Conservation (phyloP, 2,797 vertebrate genomes). For the Loris lydekkerianus region DNA sequence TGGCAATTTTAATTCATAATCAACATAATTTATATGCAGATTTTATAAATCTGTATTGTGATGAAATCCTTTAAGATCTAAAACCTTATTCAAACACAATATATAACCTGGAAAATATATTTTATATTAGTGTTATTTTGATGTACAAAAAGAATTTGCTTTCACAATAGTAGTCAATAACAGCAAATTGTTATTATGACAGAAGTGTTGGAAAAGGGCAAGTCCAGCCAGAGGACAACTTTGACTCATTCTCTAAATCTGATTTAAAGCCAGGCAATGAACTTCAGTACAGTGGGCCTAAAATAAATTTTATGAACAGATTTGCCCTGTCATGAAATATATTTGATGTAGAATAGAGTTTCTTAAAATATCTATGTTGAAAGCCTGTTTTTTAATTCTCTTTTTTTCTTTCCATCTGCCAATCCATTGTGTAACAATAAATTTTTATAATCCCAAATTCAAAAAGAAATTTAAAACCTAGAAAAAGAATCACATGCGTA, state of each 20-base stretch:
- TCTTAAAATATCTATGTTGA: not conserved
- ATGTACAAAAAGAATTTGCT: not conserved
- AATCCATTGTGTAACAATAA: not conserved
- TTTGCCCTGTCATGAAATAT: not conserved
- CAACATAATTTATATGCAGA: not conserved
- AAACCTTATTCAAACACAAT: not conserved
- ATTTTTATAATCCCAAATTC: not conserved
- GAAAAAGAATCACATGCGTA: not conserved
- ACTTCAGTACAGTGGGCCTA: not conserved
- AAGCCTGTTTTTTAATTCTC: not conserved
- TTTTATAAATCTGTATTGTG: not conserved
- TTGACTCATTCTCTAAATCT: conserved; percentile 1
- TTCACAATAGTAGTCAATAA: not conserved
- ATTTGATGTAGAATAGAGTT: not conserved
- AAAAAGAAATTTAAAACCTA: not conserved
- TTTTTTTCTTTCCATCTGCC: not conserved
- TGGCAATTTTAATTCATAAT: not conserved
- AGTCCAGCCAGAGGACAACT: not conserved
- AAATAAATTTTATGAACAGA: conserved; percentile 33
- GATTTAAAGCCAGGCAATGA: not conserved
- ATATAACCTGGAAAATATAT: not conserved
- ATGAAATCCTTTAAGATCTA: not conserved
- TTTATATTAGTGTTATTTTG: not conserved
- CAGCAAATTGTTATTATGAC: not conserved
- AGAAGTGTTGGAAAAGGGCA: not conserved